Evolutionary conservation across 2,888 invertebrate genomes (phyloP), one percentile per base, ranked within the genome.

Genomic region (Mantis religiosa): DNA sequence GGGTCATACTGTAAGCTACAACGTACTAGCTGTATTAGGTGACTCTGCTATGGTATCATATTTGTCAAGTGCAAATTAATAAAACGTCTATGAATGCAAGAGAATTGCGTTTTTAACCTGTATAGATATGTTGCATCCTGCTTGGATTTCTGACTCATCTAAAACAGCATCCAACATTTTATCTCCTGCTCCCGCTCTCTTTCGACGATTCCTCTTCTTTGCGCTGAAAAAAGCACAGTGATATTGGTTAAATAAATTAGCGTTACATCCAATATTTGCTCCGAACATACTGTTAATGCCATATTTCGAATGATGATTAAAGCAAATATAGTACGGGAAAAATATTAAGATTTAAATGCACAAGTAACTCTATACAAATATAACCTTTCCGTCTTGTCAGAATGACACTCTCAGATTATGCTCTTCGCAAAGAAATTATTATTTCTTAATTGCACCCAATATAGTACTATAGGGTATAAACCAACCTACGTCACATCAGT

Each of bases 121-220:
- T 90, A 96, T 93, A n/a, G 95, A 96, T 92, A 96, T 95, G 91
- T 96, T 95, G 91, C 93, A 93, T 15, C 94, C 92, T 28, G 93
- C 93, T 34, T 87, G 87, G 82, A 87, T 87, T 81, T 90, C 91
- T 41, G 90, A 89, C 89, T 91, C 92, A 88, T 92, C 91, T 82
- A 91, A 90, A 82, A 91, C 91, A 15, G 91, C 90, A 87, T 87
- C 87, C 41, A 87, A 82, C 82, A 87, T n/a, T 25, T 87, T 87
- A 27, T 87, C 87, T 88, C 92, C 91, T 84, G 92, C 91, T 90
- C 92, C 92, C 83, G 93, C 93, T 91, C 93, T 93, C 92, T 94
- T 94, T 90, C 93, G 93, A 89, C 93, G 93, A 91, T 94, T 93
- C 85, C 93, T 93, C 91, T 94, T 94, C 91, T 94, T 94, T 3